Evolutionary conservation across 2,113 vertebrate genomes (phyloP), one percentile per base, ranked within the genome.

Genomic region (Lipophrys pholis): DNA sequence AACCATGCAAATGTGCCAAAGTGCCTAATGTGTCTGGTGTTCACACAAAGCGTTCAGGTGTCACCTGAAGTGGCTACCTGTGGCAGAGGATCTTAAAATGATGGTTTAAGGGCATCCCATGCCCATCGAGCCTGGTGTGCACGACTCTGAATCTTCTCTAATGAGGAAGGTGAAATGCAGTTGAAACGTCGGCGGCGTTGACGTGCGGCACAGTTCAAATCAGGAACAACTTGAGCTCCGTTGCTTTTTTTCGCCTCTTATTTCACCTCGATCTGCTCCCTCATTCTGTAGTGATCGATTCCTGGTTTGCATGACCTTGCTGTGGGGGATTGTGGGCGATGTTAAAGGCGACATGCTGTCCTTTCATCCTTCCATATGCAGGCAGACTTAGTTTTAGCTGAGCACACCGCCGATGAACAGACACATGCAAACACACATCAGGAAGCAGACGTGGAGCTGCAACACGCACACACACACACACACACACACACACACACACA

Each of bases 251-350:
- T 4, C 21, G 2, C 21, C 21, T 30, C 4, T 30, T 30, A 30
- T 39, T 73, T 67, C 78, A 69, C 74, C 69, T 85, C 62, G 15
- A 71, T 74, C 69, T 11, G 60, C 42, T 60, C 80, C 85, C 86
- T 89, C 72, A 86, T 86, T 87, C 86, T 76, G 52, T 86, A 58
- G 64, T 50, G 42, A 88, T 92, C 62, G 85, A 87, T 88, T 66
- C 59, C 73, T 41, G 82, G 76, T 76, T 82, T 78, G 66, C 73
- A 7, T 88, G 87, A 90, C 92, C 88, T 91, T 89, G 90, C 86
- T 88, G 78, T 73, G 59, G 81, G 86, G 84, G 45, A 55, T 65
- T 67, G 83, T 57, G 80, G 85, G 65, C 5, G 6, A 68, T 61
- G 80, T 73, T 59, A 71, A 69, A 84, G 76, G 80, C 72, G 70